These are phyloP conservation scores for Eira barbara DNA, from an alignment of 2,113 vertebrate genomes.

Conservation along the genomic window DNA sequence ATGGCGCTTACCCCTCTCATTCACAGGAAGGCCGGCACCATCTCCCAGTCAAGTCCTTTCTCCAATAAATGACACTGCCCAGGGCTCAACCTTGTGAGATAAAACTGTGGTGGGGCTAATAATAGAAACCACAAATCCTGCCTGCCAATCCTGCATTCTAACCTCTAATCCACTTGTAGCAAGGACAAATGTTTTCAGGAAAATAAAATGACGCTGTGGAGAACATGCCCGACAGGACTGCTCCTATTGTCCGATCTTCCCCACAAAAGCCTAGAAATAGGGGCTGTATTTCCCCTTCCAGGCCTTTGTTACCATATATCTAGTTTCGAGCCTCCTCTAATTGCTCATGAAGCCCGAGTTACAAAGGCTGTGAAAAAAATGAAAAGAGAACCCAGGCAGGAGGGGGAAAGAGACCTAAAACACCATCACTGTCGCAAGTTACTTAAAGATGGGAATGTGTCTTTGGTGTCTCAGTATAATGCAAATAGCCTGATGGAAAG, in stretches of 20 bases:
- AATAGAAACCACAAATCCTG: constrained; percentile 71
- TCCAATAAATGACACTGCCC: constrained; percentile 31
- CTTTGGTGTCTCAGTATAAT: neutral
- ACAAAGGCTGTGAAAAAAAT: neutral
- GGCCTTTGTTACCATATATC: neutral
- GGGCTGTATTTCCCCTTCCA: neutral
- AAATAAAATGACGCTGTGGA: constrained; percentile 45
- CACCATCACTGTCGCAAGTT: neutral
- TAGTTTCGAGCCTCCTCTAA: neutral
- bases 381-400: neutral
- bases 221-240: neutral
- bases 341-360: neutral
- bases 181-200: constrained; percentile 77
- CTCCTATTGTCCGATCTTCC: neutral
- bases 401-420: neutral
- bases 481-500: neutral
- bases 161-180: constrained; percentile 72
- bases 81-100: constrained; percentile 33
- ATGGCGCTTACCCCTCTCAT: neutral
- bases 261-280: neutral
- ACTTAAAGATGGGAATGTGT: neutral
- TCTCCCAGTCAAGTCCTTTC: neutral
- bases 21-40: neutral
- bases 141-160: constrained; percentile 67
- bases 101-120: constrained; percentile 57